A percentile compares a stretch with the other conserved stretches of the same genome.
These are phyloP conservation scores for Anoncus sp. DNA, from an alignment of 2,888 invertebrate genomes.

Conservation along the genomic window DNA sequence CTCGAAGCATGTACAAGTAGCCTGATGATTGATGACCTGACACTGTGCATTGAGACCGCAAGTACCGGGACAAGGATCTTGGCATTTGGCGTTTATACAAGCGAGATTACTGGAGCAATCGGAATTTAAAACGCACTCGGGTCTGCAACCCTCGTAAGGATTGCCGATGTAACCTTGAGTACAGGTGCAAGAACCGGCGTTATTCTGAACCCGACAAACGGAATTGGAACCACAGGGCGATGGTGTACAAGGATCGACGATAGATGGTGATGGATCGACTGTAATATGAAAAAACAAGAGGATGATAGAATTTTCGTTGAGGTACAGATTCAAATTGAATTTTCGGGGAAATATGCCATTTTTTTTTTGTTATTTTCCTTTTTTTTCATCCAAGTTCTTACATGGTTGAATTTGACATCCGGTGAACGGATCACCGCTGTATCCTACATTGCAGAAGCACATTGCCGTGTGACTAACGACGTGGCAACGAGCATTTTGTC, in stretches of 20 bases:
- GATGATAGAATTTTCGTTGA: too few species aligned
- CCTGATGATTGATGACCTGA: conserved; percentile 83
- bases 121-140: conserved; percentile 84
- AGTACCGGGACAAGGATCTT: conserved; percentile 92
- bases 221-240: conserved; percentile 64
- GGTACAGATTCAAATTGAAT: too few species aligned
- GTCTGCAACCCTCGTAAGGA: conserved; percentile 83
- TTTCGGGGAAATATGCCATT: background rate
- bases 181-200: conserved; percentile 84
- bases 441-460: conserved; percentile 81
- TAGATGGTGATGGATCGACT: conserved; percentile 50
- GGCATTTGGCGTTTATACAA: conserved; percentile 90
- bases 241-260: conserved; percentile 77
- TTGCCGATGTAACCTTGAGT: conserved; percentile 83
- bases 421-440: conserved; percentile 79
- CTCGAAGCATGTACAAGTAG: conserved; percentile 82
- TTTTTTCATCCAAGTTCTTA: conserved; percentile 59
- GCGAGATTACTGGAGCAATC: conserved; percentile 84
- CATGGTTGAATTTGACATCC: conserved; percentile 71
- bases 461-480: conserved; percentile 80
- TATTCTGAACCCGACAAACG: conserved; percentile 85
- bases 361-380: background rate
- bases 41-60: conserved; percentile 87
- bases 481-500: conserved; percentile 76
- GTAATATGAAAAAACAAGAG: conserved; percentile 44